Evolutionary conservation across 2,113 vertebrate species (phyloP).

Genomic region (Saccopteryx bilineata): DNA sequence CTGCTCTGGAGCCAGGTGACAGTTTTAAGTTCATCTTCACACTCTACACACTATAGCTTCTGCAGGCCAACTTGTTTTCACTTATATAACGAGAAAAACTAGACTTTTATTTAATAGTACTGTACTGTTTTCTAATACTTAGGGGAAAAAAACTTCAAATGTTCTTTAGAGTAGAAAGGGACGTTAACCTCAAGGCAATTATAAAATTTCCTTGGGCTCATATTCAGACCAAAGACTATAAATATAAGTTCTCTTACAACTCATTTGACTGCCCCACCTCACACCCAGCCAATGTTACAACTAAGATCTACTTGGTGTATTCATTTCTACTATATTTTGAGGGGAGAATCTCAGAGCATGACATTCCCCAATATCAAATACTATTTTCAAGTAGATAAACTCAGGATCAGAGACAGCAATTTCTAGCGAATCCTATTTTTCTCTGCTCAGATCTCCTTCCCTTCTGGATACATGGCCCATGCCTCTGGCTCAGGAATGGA

Average conservation of each 20-base stretch:
- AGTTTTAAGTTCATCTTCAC: background rate
- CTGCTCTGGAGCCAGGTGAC: background rate
- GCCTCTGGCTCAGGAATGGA: background rate
- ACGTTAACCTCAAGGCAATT: background rate
- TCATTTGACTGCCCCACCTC: background rate
- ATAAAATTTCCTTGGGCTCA: background rate
- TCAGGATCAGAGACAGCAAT: background rate
- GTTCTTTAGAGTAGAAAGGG: background rate
- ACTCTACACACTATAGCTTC: background rate
- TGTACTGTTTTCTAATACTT: background rate
- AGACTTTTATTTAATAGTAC: constrained; percentile 10
- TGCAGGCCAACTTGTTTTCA: background rate
- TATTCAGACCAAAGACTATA: background rate
- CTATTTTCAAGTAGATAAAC: background rate
- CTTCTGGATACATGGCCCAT: background rate
- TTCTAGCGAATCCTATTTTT: background rate
- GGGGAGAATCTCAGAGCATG: background rate
- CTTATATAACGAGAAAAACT: constrained; percentile 30
- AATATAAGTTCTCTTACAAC: background rate
- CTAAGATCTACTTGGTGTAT: background rate
- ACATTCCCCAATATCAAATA: background rate
- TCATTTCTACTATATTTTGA: background rate
- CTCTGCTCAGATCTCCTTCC: background rate
- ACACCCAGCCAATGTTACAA: background rate
- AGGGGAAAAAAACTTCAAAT: background rate